A percentile compares a stretch with the other conserved stretches of the same genome.
phyloP scores from a whole-genome alignment of 2,888 invertebrate genomes.

The Cantharis rufa region DNA sequence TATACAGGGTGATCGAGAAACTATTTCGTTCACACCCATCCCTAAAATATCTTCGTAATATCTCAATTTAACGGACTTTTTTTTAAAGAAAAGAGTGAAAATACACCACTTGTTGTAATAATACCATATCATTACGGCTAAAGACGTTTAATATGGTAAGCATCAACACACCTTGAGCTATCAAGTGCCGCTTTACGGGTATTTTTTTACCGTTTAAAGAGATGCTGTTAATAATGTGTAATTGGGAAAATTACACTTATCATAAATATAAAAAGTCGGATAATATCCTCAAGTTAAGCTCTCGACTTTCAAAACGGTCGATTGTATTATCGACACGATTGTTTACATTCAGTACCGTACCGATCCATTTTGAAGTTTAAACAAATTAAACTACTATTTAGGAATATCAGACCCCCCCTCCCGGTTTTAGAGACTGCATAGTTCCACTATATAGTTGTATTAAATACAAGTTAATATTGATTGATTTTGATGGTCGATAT shows the following conservation, averaged over 20 bases:
- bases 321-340: neutral
- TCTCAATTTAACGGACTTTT: neutral
- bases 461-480: too few species aligned
- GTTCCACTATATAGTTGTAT: too few species aligned
- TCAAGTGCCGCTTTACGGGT: constrained; percentile 8
- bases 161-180: constrained; percentile 9
- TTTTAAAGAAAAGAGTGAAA: neutral
- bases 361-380: neutral
- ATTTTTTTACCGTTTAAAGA: constrained; percentile 3
- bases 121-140: constrained; percentile 13
- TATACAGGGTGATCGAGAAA: neutral
- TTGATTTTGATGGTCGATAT: too few species aligned
- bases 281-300: neutral
- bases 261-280: neutral
- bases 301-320: neutral
- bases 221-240: neutral
- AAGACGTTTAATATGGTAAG: constrained; percentile 9
- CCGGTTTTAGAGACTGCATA: too few species aligned
- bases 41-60: neutral
- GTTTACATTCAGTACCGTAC: neutral
- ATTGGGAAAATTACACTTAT: constrained; percentile 2
- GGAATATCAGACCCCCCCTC: too few species aligned
- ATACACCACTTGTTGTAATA: constrained; percentile 5
- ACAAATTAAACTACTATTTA: too few species aligned
- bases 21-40: neutral